A percentile compares a stretch with the other conserved stretches of the same genome.
Evolutionary conservation across 2,113 vertebrate species (phyloP).

Genomic region (Odobenus rosmarus): DNA sequence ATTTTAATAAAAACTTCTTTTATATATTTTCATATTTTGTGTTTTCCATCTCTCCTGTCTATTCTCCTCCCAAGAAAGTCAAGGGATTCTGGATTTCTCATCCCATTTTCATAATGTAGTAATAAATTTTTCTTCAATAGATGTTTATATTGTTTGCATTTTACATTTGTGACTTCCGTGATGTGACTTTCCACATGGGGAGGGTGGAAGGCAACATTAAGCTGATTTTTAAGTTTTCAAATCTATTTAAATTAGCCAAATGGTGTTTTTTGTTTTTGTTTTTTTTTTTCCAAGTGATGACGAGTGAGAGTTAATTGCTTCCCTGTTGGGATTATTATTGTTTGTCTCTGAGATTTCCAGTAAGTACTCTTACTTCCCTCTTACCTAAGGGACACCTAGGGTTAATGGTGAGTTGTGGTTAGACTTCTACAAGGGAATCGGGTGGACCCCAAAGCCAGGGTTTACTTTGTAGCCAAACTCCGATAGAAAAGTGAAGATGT

Average conservation of each 20-base stretch:
- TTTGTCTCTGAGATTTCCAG: conserved; percentile 32
- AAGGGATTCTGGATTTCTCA: background rate
- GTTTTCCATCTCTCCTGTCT: background rate
- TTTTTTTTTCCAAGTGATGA: background rate
- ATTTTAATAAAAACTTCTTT: conserved; percentile 19
- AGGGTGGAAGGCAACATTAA: background rate
- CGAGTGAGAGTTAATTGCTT: conserved; percentile 5
- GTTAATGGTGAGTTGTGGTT: background rate
- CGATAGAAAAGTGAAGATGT: background rate
- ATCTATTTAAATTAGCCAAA: conserved; percentile 44
- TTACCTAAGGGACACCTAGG: background rate
- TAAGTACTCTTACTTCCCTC: background rate
- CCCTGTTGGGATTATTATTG: background rate
- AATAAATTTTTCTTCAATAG: background rate
- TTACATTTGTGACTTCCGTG: background rate
- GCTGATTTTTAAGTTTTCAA: conserved; percentile 32
- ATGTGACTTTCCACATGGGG: background rate
- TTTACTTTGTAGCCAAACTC: background rate
- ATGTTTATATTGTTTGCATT: conserved; percentile 5
- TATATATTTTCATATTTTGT: background rate
- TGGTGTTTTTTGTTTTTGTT: background rate
- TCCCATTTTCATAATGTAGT: background rate
- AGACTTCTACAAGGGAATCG: background rate
- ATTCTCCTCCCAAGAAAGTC: background rate
- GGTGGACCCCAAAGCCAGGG: background rate